phyloP scores from a whole-genome alignment of 2,113 vertebrate genomes.

The Sceloporus tristichus region DNA sequence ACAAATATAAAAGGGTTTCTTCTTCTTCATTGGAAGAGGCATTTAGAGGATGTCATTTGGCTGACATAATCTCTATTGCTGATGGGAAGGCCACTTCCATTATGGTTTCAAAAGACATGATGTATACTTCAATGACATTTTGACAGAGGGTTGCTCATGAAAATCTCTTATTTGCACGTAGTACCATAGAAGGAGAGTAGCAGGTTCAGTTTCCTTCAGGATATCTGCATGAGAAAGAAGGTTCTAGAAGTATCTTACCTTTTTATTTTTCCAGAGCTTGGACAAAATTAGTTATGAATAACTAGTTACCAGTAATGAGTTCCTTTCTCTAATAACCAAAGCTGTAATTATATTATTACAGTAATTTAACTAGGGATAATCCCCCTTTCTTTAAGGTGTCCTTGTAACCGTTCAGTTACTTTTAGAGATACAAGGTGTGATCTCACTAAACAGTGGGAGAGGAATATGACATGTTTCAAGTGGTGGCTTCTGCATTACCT shows the following conservation, averaged over 20 bases:
- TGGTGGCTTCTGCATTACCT: no score
- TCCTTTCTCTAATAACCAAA: not conserved
- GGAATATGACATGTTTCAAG: not conserved
- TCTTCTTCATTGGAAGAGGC: not conserved
- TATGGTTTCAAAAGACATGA: not conserved
- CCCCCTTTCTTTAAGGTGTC: not conserved
- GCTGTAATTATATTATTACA: not conserved
- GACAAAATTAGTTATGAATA: not conserved
- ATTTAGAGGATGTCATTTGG: not conserved
- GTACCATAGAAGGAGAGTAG: not conserved
- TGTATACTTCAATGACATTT: not conserved
- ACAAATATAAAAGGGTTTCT: not conserved
- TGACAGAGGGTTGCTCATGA: not conserved
- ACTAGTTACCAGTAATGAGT: not conserved
- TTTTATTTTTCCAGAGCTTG: not conserved
- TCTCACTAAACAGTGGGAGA: not conserved
- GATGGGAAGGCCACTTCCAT: not conserved
- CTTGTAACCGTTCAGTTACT: not conserved
- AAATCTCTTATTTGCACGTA: constrained; percentile 3
- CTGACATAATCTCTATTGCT: not conserved
- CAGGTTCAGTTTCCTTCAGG: constrained; percentile 15
- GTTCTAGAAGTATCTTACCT: constrained; percentile 2
- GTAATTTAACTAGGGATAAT: not conserved
- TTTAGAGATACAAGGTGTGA: not conserved
- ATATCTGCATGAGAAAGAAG: constrained; percentile 14